Conservation (phyloP, 2,113 vertebrate species). For the Lycaon pictus region DNA sequence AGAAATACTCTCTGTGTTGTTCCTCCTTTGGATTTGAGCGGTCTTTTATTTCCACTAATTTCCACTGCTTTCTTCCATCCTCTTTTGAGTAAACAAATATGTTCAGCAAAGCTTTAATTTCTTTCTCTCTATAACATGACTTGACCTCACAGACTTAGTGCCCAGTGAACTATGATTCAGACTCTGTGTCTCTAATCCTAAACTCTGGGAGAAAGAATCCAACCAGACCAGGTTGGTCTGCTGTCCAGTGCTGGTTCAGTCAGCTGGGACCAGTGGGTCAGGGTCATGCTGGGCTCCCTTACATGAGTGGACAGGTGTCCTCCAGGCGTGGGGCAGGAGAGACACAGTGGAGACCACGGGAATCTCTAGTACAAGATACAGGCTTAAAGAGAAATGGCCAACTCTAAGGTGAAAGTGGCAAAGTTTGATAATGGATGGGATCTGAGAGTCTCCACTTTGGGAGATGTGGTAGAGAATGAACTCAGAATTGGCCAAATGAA, state of each 20-base stretch:
- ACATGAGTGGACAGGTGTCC: too few relatives aligned
- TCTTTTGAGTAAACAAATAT: not conserved
- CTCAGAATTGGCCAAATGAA: not conserved
- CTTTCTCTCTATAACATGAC: not conserved
- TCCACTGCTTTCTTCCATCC: not conserved
- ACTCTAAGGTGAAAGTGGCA: not conserved
- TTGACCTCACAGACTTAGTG: not conserved
- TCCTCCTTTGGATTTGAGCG: not conserved
- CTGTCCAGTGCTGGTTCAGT: not conserved
- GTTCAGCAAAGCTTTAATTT: slow-evolving; percentile 1
- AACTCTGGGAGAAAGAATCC: not conserved
- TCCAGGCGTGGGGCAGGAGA: not conserved
- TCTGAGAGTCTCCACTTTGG: not conserved
- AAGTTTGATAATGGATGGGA: not conserved
- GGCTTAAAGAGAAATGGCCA: not conserved
- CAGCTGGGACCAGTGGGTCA: not conserved
- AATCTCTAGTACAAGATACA: not conserved
- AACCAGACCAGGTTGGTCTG: not conserved
- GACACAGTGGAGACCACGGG: not conserved
- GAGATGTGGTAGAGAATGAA: not conserved
- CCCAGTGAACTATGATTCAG: not conserved
- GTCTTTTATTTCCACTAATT: not conserved
- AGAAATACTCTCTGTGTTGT: not conserved
- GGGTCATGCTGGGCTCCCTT: not conserved
- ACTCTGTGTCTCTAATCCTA: not conserved